phyloP scores from a whole-genome alignment of 2,113 vertebrate species.

The Salvelinus sp. region DNA sequence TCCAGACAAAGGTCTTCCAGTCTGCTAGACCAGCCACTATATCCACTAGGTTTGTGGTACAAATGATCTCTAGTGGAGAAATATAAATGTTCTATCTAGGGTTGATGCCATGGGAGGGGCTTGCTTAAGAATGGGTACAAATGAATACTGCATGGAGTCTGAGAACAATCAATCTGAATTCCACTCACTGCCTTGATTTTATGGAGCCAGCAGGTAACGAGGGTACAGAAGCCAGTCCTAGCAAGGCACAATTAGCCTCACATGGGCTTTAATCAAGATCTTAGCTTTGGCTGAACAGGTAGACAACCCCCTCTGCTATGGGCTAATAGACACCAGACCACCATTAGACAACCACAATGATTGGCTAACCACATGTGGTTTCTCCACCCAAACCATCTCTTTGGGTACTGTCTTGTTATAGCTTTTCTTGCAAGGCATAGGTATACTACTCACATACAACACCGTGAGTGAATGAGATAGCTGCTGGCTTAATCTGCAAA shows the following conservation, averaged over 20 bases:
- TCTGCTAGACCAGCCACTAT: neutral
- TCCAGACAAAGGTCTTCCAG: neutral
- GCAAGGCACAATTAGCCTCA: constrained; percentile 33
- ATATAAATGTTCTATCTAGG: neutral
- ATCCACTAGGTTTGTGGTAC: neutral
- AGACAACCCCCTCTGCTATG: constrained; percentile 7
- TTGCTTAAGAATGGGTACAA: neutral
- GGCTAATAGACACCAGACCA: constrained; percentile 23
- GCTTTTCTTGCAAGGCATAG: neutral
- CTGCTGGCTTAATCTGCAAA: too few species aligned
- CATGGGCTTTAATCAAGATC: constrained; percentile 8
- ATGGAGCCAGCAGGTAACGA: constrained; percentile 38
- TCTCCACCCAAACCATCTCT: neutral
- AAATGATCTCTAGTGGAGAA: neutral
- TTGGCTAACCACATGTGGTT: constrained; percentile 9
- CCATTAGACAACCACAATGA: constrained; percentile 25
- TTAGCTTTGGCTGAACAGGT: neutral
- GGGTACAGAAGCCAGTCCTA: neutral
- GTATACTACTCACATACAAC: too few species aligned
- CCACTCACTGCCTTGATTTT: constrained; percentile 48
- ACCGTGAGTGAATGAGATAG: neutral
- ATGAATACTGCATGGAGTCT: neutral
- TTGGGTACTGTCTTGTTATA: neutral
- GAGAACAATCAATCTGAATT: neutral
- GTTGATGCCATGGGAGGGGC: neutral